Base-by-base conservation (phyloP, 2,797 vertebrate genomes). In the Anguilla anguilla region DNA sequence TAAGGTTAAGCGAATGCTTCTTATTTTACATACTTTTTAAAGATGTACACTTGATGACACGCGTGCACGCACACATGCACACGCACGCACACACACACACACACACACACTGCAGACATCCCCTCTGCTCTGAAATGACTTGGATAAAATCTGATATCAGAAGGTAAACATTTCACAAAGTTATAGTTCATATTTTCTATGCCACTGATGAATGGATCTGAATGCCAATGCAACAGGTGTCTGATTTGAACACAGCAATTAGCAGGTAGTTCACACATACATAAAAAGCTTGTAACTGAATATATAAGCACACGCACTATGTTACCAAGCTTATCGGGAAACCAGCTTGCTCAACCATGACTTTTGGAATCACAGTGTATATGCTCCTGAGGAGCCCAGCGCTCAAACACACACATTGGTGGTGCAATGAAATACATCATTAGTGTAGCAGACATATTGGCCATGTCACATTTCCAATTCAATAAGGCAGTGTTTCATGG, bases 291-390 rank as follows among this genome's bases (percentile, higher is more conserved):
- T 74, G 88, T 81, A 87, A 89, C 83, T 88, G 89, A 88, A 81
- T 86, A 86, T 83, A 88, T 88, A 74, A 88, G 87, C 86, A 88
- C 89, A 92, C 90, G 89, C 90, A 91, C 86, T 74, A 88, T 85
- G 53, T 88, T 74, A 82, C 89, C 72, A 83, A 81, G 86, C 86
- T 79, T 25, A 87, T 69, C 43, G 77, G 64, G 82, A 89, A 87
- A 53, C 74, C 84, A 86, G 64, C 85, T 89, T 86, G 67, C 85
- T 85, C 64, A 91, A 67, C 84, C 55, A 90, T 89, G 88, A 90
- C 86, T 90, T 91, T 88, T 90, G 88, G 90, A 92, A 92, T 94
- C 93, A 94, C 93, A 94, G 92, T 93, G 92, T 92, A 92, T 91
- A 91, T 92, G 88, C 88, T 90, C 87, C 89, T 86, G 87, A 88